Percentiles rank a stretch among this genome's conserved stretches.
Evolutionary conservation across 1,140 invertebrate genomes (phyloP).

Genomic region (Nasonia giraulti): DNA sequence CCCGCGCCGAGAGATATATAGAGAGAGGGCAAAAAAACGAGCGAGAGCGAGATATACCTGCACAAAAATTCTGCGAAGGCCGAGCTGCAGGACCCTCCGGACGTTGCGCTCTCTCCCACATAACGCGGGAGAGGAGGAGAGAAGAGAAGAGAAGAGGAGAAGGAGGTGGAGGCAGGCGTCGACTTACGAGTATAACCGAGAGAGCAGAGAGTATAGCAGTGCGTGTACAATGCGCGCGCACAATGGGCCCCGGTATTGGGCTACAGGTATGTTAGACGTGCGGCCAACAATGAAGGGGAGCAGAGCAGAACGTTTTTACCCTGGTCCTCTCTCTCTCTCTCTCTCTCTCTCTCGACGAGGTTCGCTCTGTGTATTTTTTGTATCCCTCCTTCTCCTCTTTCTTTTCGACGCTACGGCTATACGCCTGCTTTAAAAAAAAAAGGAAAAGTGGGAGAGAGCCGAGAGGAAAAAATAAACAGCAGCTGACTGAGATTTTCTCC

Average conservation of each 20-base stretch:
- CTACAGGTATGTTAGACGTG: slow-evolving; percentile 50
- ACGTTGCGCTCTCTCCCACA: neutral
- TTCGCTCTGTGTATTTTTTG: neutral
- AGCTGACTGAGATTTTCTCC: slow-evolving; percentile 40
- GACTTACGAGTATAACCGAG: neutral
- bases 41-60: slow-evolving; percentile 5
- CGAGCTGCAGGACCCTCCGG: slow-evolving; percentile 7
- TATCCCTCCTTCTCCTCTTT: slow-evolving; percentile 11
- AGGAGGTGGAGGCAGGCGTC: slow-evolving; percentile 23
- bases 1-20: neutral
- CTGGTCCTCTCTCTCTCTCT: neutral
- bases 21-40: neutral
- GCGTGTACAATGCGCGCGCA: slow-evolving; percentile 13
- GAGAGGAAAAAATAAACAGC: slow-evolving; percentile 24
- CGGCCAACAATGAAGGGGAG: slow-evolving; percentile 42
- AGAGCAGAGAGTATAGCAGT: slow-evolving; percentile 15
- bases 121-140: neutral
- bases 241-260: slow-evolving; percentile 37
- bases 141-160: neutral
- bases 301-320: slow-evolving; percentile 14
- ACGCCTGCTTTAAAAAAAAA: neutral
- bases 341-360: neutral
- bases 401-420: neutral
- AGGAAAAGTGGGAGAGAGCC: neutral
- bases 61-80: slow-evolving; percentile 45